phyloP scores from a whole-genome alignment of 1,140 invertebrate genomes.

The Riptortus pedestris region DNA sequence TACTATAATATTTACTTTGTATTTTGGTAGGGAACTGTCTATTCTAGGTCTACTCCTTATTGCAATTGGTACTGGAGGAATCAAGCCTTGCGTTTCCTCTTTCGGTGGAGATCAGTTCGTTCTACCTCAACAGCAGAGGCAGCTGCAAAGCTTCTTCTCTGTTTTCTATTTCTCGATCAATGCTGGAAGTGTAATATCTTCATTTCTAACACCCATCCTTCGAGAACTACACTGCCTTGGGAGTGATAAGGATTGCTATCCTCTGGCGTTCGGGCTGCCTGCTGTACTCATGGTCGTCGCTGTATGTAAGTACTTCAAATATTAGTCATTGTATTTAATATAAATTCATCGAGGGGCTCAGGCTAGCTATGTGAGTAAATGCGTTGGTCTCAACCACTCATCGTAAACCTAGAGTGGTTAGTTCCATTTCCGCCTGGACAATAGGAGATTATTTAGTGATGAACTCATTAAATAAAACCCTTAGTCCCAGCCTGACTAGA shows the following conservation, averaged over 20 bases:
- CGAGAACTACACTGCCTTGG: constrained; percentile 72
- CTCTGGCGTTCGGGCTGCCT: constrained; percentile 85
- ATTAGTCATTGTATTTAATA: not conserved
- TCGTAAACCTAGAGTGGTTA: too few relatives aligned
- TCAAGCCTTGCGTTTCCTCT: constrained; percentile 93
- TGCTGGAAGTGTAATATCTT: constrained; percentile 80
- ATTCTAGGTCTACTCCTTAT: constrained; percentile 73
- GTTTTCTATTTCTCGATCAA: constrained; percentile 92
- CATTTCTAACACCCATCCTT: constrained; percentile 77
- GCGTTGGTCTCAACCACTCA: too few relatives aligned
- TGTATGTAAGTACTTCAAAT: constrained; percentile 47
- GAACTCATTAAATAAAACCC: too few relatives aligned
- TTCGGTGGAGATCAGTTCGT: constrained; percentile 96
- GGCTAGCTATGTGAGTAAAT: too few relatives aligned
- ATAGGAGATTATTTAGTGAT: too few relatives aligned
- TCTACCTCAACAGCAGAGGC: constrained; percentile 60
- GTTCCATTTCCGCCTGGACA: too few relatives aligned
- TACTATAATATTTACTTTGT: not conserved
- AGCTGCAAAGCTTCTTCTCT: constrained; percentile 79
- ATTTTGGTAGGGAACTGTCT: constrained; percentile 48
- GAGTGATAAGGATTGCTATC: constrained; percentile 63
- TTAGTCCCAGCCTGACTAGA: too few relatives aligned
- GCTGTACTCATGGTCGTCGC: constrained; percentile 74
- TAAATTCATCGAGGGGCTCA: too few relatives aligned
- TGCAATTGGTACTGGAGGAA: constrained; percentile 85